Evolutionary conservation across 2,888 invertebrate genomes (phyloP), one percentile per base, ranked within the genome.

Genomic region (Octodonta nipae): DNA sequence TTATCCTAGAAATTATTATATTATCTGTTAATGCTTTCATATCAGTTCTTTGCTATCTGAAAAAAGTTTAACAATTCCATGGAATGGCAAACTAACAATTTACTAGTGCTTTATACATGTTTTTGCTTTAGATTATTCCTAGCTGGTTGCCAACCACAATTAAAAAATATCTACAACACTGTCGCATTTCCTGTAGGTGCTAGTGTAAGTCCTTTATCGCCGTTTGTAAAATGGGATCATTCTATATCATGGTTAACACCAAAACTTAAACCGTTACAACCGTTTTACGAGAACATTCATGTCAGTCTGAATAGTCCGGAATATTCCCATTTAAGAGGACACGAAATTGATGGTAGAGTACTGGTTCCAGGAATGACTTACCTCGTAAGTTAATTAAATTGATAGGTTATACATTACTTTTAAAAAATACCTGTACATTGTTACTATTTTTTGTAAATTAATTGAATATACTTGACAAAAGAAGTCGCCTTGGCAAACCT

Each of bases 151-250:
- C 75, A 81, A 47, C 73, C 85, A 3, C 70, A 78, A 35, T 59
- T 87, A n/a, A 68, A 77, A 2, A 73, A 75, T 32, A 64, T 92
- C 26, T 88, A 85, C 60, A 34, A 39, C 0, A n/a, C 22, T 2
- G 60, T 66, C 6, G 64, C 82, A 0, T 86, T 74, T 58, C 91
- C 91, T 0, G 89, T 89, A 3, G 78, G 84, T 0, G 70, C 78
- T n/a, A 77, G 79, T 1, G 91, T 91, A 0, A 82, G 86, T 0
- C 83, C 82, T 75, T 66, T 91, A 20, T 70, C 83, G 0, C 78
- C 84, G 8, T 61, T 82, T 2, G 71, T 92, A n/a, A 72, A 73
- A 39, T 91, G 91, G 89, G 85, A 91, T 47, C 89, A 91, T 49
- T 70, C 71, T 15, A 75, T 76, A 35, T 75, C 79, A 41, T 83